Percentiles rank a stretch among this genome's conserved stretches.
Conservation (phyloP, 2,888 invertebrate species). For the Dasypogon diadema region DNA sequence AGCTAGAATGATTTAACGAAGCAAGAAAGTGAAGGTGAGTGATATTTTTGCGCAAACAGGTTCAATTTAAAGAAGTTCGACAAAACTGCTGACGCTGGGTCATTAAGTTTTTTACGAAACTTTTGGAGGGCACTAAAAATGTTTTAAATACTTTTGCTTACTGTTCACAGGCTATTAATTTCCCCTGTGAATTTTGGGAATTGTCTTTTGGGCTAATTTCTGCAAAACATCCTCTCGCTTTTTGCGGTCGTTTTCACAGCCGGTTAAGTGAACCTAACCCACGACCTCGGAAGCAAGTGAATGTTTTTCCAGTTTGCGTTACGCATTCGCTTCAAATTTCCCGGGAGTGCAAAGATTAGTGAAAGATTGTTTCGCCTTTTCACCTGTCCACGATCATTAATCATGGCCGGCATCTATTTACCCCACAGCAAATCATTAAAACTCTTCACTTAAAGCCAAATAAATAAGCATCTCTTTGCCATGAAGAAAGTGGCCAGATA, state of each 20-base stretch:
- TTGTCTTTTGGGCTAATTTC: not conserved
- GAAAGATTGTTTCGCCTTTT: conserved; percentile 28
- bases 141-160: not conserved
- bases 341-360: not conserved
- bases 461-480: not conserved
- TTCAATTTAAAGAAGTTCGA: conserved; percentile 27
- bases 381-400: conserved; percentile 37
- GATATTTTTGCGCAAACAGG: conserved; percentile 4
- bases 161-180: not conserved
- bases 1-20: conserved; percentile 6
- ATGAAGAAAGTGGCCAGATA: not conserved
- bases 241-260: not conserved
- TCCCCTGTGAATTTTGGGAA: not conserved
- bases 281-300: conserved; percentile 13
- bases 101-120: not conserved
- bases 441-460: not conserved
- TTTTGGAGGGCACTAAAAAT: not conserved
- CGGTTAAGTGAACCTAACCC: not conserved
- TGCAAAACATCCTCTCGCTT: not conserved
- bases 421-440: conserved; percentile 34
- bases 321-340: conserved; percentile 31
- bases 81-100: not conserved
- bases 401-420: not conserved
- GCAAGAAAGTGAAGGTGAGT: conserved; percentile 34
- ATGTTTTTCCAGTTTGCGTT: conserved; percentile 16